Evolutionary conservation across 2,113 vertebrate genomes (phyloP).

Genomic region (Chloropsis cyanopogon): DNA sequence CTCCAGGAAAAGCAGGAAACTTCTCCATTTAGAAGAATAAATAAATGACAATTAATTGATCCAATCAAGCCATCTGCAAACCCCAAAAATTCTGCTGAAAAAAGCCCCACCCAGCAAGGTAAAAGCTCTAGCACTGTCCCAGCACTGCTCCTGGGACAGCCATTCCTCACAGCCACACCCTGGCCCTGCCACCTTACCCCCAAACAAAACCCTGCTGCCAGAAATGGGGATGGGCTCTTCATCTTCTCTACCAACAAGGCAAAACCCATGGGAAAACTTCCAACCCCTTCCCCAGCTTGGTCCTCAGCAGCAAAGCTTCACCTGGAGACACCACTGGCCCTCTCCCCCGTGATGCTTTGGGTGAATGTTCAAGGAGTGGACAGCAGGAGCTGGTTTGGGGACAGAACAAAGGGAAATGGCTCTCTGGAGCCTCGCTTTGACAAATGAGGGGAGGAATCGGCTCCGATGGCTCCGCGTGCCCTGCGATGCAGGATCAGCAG

Average conservation of each 20-base stretch:
- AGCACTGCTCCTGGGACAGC: not conserved
- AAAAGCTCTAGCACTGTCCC: not conserved
- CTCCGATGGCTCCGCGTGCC: fast-evolving
- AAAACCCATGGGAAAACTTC: not conserved
- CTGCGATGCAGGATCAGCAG: not conserved
- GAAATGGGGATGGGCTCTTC: fast-evolving
- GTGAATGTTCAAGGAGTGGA: not conserved
- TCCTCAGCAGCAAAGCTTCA: not conserved
- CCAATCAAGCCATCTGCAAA: not conserved
- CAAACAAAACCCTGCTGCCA: not conserved
- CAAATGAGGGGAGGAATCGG: not conserved
- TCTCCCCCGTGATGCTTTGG: not conserved
- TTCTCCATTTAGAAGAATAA: not conserved
- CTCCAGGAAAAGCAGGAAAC: not conserved
- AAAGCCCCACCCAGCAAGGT: not conserved
- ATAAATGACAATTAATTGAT: not conserved
- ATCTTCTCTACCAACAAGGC: not conserved
- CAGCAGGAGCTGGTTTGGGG: not conserved
- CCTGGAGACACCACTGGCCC: not conserved
- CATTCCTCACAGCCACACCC: not conserved
- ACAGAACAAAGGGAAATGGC: not conserved
- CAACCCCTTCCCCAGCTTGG: not conserved
- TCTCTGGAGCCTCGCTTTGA: not conserved
- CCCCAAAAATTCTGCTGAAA: not conserved
- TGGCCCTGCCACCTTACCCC: not conserved